A percentile compares a stretch with the other conserved stretches of the same genome.
Conservation (phyloP, 2,888 invertebrate genomes). For the Anthophora plumipes region DNA sequence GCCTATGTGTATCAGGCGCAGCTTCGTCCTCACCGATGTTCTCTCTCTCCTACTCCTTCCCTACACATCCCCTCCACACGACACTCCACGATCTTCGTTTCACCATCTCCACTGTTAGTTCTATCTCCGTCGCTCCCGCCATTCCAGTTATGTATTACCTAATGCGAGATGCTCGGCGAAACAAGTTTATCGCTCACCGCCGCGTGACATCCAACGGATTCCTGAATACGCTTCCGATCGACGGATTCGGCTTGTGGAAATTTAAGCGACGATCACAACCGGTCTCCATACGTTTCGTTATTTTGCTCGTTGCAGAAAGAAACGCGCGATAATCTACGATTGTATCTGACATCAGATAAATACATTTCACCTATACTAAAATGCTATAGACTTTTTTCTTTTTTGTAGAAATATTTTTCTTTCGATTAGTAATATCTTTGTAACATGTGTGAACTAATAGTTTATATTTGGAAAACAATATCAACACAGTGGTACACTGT, state of each 20-base stretch:
- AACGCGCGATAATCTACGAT: not conserved
- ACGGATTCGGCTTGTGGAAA: conserved; percentile 42
- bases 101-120: not conserved
- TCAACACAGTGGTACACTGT: no score
- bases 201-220: conserved; percentile 64
- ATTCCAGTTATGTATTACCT: conserved; percentile 66
- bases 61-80: not conserved
- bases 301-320: not conserved
- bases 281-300: conserved; percentile 16
- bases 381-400: no score
- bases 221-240: conserved; percentile 56
- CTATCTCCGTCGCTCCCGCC: conserved; percentile 34
- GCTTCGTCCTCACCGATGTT: conserved; percentile 27
- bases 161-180: conserved; percentile 61
- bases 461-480: no score
- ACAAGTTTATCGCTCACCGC: conserved; percentile 62
- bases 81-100: not conserved
- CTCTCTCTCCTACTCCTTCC: not conserved
- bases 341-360: no score
- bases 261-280: conserved; percentile 42
- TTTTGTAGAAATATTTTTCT: no score
- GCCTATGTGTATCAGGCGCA: conserved; percentile 33
- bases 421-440: no score
- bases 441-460: no score
- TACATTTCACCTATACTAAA: no score